A percentile compares a stretch with the other conserved stretches of the same genome.
Conservation (phyloP, 2,797 vertebrate genomes). For the Poecilia velifera region DNA sequence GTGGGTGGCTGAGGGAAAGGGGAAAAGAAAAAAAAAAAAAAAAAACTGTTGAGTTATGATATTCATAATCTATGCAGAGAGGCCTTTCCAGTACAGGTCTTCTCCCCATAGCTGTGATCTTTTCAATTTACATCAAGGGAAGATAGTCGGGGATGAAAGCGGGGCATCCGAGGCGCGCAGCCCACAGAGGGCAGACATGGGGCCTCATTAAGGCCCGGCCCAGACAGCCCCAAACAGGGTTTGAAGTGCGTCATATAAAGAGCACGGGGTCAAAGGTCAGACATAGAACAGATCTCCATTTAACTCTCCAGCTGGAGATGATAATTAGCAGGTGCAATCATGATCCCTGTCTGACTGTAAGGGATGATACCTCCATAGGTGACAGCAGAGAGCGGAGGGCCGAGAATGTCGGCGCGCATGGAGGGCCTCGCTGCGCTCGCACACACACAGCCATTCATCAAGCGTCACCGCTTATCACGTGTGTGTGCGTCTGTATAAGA, state of each 20-base stretch:
- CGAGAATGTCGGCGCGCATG: not conserved
- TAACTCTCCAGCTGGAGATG: constrained; percentile 87
- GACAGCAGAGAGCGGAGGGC: constrained; percentile 51
- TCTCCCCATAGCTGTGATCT: constrained; percentile 95
- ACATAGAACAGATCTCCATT: constrained; percentile 87
- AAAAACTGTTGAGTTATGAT: constrained; percentile 89
- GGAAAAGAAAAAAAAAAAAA: constrained; percentile 46
- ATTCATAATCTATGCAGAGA: constrained; percentile 94
- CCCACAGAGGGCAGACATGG: constrained; percentile 85
- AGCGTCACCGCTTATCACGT: not conserved
- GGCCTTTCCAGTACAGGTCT: constrained; percentile 91
- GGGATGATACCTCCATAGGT: constrained; percentile 70
- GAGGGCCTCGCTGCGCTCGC: not conserved
- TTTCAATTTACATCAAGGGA: constrained; percentile 94
- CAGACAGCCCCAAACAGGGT: constrained; percentile 81
- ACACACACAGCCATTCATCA: not conserved
- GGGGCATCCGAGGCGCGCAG: constrained; percentile 83
- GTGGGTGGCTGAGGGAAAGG: constrained; percentile 48
- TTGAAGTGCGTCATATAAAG: constrained; percentile 85
- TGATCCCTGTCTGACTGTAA: constrained; percentile 75
- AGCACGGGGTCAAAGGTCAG: constrained; percentile 85
- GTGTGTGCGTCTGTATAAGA: not conserved
- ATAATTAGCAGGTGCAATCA: constrained; percentile 86
- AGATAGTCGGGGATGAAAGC: constrained; percentile 91
- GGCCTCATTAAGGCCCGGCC: constrained; percentile 86